These are phyloP conservation scores for Lasius fuliginosus DNA, from an alignment of 2,888 invertebrate species.

Conservation along the genomic window DNA sequence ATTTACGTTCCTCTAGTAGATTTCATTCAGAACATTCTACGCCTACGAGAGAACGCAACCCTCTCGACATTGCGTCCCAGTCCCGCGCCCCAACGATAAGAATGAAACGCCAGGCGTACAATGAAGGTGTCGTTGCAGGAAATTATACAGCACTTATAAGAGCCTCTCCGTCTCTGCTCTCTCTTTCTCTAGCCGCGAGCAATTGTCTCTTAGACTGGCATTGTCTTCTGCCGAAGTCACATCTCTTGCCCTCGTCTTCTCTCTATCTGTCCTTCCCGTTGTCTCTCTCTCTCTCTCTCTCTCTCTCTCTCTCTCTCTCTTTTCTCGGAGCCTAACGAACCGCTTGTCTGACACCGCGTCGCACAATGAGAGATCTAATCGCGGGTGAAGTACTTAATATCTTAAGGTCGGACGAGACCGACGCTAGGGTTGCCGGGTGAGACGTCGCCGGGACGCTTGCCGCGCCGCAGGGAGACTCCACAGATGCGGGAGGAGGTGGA, in stretches of 20 bases:
- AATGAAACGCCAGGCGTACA: constrained; percentile 84
- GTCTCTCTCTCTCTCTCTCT: constrained; percentile 34
- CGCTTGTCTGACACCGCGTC: constrained; percentile 85
- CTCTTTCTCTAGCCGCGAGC: constrained; percentile 74
- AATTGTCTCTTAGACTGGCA: constrained; percentile 84
- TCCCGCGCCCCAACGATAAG: constrained; percentile 79
- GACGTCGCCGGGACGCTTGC: constrained; percentile 58
- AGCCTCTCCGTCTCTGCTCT: constrained; percentile 75
- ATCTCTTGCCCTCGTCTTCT: constrained; percentile 59
- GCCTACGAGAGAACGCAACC: constrained; percentile 59
- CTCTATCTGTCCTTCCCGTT: constrained; percentile 75
- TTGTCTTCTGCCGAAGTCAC: constrained; percentile 79
- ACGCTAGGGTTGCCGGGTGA: constrained; percentile 57
- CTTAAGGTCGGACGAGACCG: constrained; percentile 83
- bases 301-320: constrained; percentile 35
- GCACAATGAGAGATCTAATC: constrained; percentile 86
- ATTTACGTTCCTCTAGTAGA: background rate
- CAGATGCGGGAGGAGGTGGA: constrained; percentile 51
- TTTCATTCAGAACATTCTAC: constrained; percentile 5
- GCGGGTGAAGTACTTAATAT: constrained; percentile 86
- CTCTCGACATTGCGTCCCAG: constrained; percentile 45
- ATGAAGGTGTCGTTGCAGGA: constrained; percentile 87
- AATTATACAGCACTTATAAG: constrained; percentile 86
- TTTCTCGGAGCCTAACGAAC: constrained; percentile 77
- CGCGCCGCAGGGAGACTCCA: constrained; percentile 46